Base-by-base conservation (phyloP, 2,888 invertebrate genomes). In the Meiosimyza platycephala region DNA sequence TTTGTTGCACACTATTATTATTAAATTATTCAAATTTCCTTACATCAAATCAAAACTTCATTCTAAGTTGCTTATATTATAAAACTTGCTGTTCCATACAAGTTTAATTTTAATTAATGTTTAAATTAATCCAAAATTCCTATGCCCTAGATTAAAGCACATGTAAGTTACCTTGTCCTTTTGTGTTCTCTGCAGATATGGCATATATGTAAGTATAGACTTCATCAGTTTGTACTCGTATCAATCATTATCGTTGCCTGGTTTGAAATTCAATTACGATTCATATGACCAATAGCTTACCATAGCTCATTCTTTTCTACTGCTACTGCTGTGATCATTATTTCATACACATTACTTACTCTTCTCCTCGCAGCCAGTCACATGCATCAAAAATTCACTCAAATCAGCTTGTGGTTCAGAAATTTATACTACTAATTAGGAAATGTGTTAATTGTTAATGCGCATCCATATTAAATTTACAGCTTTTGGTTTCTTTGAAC, bases 371-470 rank as follows among this genome's bases (percentile, higher is more conserved):
- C 6, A n/a, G 28, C 28, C 28, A 28, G 4, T 4, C 12, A 11
- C 28, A 13, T 18, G 28, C 15, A 28, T 28, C 13, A 50, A 12
- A 15, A 13, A 57, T 15, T 22, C 22, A 33, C 57, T 70, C 52
- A 63, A 70, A 70, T 63, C 62, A 70, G 62, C 33, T 62, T 63
- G 70, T 22, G 63, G 63, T 54, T 52, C 22, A 63, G n/a, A 69
- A 70, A 70, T 70, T 63, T 67, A 63, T 72, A 62, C 67, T 72
- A 54, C 62, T 72, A 67, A 72, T 72, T 72, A 67, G 72, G 67
- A 67, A 67, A 62, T 48, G 67, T 67, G 72, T 72, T 67, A 72
- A 72, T 72, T 72, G 62, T 72, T 67, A 67, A 72, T 72, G 67
- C 67, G 67, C 67, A 47, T 72, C 67, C 54, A 67, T 54, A 67